phyloP scores from a whole-genome alignment of 2,113 vertebrate genomes.

The Clupea harengus region DNA sequence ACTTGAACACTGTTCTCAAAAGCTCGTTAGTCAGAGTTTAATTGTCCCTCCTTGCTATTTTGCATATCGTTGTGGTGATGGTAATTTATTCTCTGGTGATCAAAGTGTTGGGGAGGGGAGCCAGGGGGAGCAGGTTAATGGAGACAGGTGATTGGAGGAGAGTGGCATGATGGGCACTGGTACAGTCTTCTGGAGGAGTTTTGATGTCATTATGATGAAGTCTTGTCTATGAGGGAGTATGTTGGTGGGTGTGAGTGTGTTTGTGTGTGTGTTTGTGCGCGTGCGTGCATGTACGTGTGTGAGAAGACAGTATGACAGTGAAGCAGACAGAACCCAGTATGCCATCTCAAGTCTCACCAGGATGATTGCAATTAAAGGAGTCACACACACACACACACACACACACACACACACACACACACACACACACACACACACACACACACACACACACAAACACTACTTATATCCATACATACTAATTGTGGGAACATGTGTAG shows the following conservation, averaged over 20 bases:
- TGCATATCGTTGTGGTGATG: slow-evolving; percentile 70
- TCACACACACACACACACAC: background rate
- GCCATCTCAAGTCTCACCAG: background rate
- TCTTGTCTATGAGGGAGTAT: background rate
- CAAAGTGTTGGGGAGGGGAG: slow-evolving; percentile 47
- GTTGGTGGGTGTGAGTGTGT: background rate
- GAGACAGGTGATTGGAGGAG: slow-evolving; percentile 37
- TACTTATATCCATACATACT: too few species aligned
- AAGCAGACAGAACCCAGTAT: too few species aligned
- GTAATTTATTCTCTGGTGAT: slow-evolving; percentile 73
- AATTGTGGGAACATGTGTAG: background rate
- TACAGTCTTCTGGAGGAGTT: slow-evolving; percentile 29
- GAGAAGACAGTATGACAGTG: background rate
- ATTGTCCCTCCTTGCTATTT: slow-evolving; percentile 72
- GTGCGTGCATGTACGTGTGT: background rate
- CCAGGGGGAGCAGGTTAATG: slow-evolving; percentile 40
- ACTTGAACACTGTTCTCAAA: slow-evolving; percentile 73
- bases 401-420: background rate
- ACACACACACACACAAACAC: background rate
- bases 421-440: background rate
- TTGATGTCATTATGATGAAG: background rate
- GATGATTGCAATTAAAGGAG: background rate
- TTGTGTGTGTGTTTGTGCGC: background rate
- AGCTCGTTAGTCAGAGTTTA: slow-evolving; percentile 78
- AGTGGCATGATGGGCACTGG: slow-evolving; percentile 40